These are phyloP conservation scores for Halictus rubicundus DNA, from an alignment of 1,140 invertebrate species.

Conservation along the genomic window DNA sequence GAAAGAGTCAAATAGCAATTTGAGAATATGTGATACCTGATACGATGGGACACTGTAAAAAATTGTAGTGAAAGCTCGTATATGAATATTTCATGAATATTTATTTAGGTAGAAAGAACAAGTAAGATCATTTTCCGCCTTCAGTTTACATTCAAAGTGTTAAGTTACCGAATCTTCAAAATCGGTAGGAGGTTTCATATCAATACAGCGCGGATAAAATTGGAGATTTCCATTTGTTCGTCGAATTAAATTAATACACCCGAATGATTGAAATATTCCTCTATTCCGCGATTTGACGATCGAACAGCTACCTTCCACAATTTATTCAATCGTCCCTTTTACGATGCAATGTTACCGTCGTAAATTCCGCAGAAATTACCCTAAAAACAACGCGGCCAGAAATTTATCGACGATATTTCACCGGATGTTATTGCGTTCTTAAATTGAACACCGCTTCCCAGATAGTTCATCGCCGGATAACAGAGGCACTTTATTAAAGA, in stretches of 20 bases:
- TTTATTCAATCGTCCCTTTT: not conserved
- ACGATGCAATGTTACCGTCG: not conserved
- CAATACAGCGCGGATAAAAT: not conserved
- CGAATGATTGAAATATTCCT: not conserved
- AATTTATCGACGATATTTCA: constrained; percentile 27
- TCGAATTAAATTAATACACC: not conserved
- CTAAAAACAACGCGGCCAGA: not conserved
- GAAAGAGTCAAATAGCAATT: too few species aligned
- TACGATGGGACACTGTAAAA: too few species aligned
- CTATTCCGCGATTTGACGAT: not conserved
- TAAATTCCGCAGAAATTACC: not conserved
- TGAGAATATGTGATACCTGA: too few species aligned
- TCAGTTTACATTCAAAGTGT: too few species aligned
- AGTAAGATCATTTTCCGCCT: too few species aligned
- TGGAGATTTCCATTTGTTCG: not conserved
- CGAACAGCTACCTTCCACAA: not conserved
- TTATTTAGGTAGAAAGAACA: too few species aligned
- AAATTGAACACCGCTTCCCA: constrained; percentile 14
- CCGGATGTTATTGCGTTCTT: constrained; percentile 7
- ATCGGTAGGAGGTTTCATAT: too few species aligned
- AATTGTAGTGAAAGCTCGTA: too few species aligned
- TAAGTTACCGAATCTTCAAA: too few species aligned
- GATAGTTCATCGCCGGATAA: constrained; percentile 23
- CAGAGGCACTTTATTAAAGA: constrained; percentile 34
- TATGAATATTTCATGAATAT: too few species aligned